Percentiles rank a stretch among this genome's conserved stretches.
These are phyloP conservation scores for Lophotis ruficrista DNA, from an alignment of 2,113 vertebrate species.

Conservation along the genomic window DNA sequence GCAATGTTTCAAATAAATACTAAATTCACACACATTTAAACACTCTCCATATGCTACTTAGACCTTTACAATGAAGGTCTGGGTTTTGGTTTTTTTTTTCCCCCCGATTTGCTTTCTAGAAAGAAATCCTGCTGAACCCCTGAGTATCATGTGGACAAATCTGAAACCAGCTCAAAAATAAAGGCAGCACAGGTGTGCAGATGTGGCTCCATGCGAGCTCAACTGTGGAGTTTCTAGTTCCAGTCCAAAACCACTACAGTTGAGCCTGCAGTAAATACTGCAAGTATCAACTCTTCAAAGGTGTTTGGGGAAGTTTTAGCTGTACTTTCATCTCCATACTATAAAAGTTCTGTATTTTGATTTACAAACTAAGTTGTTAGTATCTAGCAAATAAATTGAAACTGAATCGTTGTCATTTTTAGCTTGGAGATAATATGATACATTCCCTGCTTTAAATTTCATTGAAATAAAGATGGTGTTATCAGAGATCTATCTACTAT, in stretches of 20 bases:
- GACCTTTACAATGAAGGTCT: not conserved
- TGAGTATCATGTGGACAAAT: not conserved
- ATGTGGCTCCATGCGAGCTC: not conserved
- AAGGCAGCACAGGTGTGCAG: not conserved
- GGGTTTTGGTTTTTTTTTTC: rapidly evolving
- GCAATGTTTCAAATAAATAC: not conserved
- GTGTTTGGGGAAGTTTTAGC: not conserved
- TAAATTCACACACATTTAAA: not conserved
- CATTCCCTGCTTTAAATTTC: not conserved
- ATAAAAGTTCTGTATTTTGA: not conserved
- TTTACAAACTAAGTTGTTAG: not conserved
- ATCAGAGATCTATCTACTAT: not conserved
- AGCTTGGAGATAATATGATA: not conserved
- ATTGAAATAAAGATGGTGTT: not conserved
- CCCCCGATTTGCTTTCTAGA: not conserved
- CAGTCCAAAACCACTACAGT: no score
- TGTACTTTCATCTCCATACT: not conserved
- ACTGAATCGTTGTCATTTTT: not conserved
- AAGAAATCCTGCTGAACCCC: not conserved
- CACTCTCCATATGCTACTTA: not conserved
- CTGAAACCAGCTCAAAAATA: not conserved
- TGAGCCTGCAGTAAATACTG: not conserved
- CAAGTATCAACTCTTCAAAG: not conserved
- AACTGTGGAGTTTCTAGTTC: not conserved
- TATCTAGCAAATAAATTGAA: not conserved